Conservation (phyloP, 2,113 vertebrate species). For the Heterotis niloticus region DNA sequence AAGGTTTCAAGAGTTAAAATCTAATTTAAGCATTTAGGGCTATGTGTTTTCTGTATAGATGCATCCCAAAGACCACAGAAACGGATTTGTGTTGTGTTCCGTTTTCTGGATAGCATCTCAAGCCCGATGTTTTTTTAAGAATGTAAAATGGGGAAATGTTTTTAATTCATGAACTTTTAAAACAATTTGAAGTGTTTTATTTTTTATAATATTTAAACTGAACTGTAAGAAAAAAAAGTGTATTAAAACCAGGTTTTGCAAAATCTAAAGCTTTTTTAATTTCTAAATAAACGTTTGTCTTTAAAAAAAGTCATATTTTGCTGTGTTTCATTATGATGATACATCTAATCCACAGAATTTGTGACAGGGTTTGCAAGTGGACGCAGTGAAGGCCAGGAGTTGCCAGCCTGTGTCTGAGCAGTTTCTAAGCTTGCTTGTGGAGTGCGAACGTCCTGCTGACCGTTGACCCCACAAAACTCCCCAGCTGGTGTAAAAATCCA, state of each 20-base stretch:
- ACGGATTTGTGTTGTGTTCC: slow-evolving; percentile 27
- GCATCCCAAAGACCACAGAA: slow-evolving; percentile 1
- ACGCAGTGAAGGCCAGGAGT: neutral
- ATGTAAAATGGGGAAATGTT: slow-evolving; percentile 49
- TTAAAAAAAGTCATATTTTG: slow-evolving; percentile 43
- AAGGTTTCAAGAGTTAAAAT: too few relatives aligned
- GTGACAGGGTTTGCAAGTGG: neutral
- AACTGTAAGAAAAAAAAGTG: slow-evolving; percentile 47
- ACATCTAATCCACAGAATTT: neutral
- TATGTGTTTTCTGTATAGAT: neutral
- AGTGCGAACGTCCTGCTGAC: too few relatives aligned
- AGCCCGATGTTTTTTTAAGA: slow-evolving; percentile 48
- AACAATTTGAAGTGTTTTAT: slow-evolving; percentile 48
- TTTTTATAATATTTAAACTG: slow-evolving; percentile 53
- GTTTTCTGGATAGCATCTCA: slow-evolving; percentile 32
- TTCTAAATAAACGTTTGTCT: slow-evolving; percentile 65
- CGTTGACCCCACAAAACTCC: too few relatives aligned
- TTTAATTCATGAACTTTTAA: slow-evolving; percentile 50
- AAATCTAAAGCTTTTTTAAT: slow-evolving; percentile 58
- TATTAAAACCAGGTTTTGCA: slow-evolving; percentile 60
- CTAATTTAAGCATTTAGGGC: too few relatives aligned
- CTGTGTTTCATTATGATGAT: slow-evolving; percentile 13
- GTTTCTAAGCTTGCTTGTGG: too few relatives aligned
- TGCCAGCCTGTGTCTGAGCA: too few relatives aligned
- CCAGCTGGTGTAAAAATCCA: too few relatives aligned